Conservation (phyloP, 2,888 invertebrate genomes). For the Eupithecia exiguata region DNA sequence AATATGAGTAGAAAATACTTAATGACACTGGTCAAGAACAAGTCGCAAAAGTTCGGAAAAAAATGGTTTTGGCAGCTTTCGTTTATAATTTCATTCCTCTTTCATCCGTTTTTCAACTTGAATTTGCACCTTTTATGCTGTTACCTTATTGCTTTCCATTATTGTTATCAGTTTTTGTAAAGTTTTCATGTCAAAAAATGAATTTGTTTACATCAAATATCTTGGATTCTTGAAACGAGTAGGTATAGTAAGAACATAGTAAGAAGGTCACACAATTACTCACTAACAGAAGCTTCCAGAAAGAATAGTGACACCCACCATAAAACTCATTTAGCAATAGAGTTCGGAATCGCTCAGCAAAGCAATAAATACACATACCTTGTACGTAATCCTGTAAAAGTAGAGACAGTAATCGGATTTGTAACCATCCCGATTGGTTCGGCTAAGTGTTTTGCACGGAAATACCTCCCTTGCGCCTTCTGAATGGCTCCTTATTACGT, state of each 20-base stretch:
- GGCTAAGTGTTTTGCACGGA: slow-evolving; percentile 32
- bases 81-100: too few relatives aligned
- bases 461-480: neutral
- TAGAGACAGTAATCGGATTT: slow-evolving; percentile 55
- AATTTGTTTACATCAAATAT: too few relatives aligned
- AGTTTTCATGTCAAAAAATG: too few relatives aligned
- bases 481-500: neutral
- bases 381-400: slow-evolving; percentile 43
- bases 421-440: slow-evolving; percentile 50
- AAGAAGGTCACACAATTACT: neutral
- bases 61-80: too few relatives aligned
- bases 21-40: too few relatives aligned
- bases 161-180: too few relatives aligned
- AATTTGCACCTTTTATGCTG: too few relatives aligned
- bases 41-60: too few relatives aligned
- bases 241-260: neutral
- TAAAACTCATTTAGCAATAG: slow-evolving; percentile 15
- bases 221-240: too few relatives aligned
- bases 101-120: too few relatives aligned
- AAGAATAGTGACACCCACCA: neutral
- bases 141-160: too few relatives aligned
- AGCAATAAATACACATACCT: slow-evolving; percentile 17
- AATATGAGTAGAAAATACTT: too few relatives aligned
- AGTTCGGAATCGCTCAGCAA: slow-evolving; percentile 13
- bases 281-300: neutral